Evolutionary conservation across 2,113 vertebrate genomes (phyloP).

Genomic region (Odobenus rosmarus): DNA sequence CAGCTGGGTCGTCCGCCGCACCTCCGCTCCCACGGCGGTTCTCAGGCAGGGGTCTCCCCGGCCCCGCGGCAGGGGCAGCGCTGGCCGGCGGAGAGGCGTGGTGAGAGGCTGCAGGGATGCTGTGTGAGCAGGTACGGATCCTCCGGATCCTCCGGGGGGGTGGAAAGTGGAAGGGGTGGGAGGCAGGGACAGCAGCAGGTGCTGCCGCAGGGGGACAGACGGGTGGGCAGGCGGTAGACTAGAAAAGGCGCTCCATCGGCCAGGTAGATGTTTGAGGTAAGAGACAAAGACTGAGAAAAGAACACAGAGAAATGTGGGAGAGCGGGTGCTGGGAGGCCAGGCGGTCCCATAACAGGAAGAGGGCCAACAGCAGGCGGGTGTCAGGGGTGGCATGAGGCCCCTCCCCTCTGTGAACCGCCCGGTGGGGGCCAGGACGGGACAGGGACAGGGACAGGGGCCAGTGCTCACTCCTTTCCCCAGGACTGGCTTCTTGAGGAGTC

Average conservation of each 20-base stretch:
- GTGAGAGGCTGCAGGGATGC: neutral
- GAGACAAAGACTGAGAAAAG: neutral
- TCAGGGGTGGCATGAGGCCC: neutral
- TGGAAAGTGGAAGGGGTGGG: too few relatives aligned
- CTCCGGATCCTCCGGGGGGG: fast-evolving
- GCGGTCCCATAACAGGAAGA: neutral
- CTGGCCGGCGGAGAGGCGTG: neutral
- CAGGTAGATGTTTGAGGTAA: neutral
- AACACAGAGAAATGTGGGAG: neutral
- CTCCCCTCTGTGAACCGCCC: neutral
- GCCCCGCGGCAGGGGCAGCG: fast-evolving
- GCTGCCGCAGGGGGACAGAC: neutral
- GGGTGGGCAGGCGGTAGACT: too few relatives aligned
- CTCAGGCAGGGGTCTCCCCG: neutral
- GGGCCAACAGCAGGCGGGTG: neutral
- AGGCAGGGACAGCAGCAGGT: neutral
- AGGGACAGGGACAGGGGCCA: neutral
- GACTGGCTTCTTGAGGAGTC: neutral
- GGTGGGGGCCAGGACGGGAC: neutral
- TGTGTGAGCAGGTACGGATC: neutral
- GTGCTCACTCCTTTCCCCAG: neutral
- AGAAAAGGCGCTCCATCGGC: neutral
- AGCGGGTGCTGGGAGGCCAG: neutral
- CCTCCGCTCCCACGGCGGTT: neutral
- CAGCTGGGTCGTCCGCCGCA: neutral